A percentile compares a stretch with the other conserved stretches of the same genome.
Evolutionary conservation across 2,113 vertebrate genomes (phyloP).

Genomic region (Platysteira castanea): DNA sequence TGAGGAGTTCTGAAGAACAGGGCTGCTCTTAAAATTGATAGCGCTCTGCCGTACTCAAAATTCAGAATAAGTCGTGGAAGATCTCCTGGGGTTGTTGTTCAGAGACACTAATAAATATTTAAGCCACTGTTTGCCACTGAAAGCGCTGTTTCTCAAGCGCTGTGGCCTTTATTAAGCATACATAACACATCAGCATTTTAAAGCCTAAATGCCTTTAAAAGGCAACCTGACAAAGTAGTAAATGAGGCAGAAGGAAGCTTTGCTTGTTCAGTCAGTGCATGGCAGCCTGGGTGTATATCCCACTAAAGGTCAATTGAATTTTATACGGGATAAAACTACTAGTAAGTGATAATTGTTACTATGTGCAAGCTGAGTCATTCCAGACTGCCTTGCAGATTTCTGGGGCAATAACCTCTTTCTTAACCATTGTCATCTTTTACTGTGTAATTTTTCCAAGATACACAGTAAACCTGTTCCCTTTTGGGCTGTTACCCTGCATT

Average conservation of each 20-base stretch:
- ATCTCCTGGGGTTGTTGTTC: background rate
- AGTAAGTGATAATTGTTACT: background rate
- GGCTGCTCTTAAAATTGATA: background rate
- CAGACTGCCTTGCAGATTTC: background rate
- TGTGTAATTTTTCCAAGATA: background rate
- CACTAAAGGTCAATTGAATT: background rate
- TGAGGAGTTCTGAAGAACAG: background rate
- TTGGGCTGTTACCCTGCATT: background rate
- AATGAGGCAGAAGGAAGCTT: slow-evolving; percentile 4
- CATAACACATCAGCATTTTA: background rate
- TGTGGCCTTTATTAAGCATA: background rate
- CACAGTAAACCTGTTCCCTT: background rate
- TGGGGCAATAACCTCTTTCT: background rate
- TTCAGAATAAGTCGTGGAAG: background rate
- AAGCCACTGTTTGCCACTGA: background rate
- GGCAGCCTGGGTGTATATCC: background rate
- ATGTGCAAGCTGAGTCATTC: background rate
- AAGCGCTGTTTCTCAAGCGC: background rate
- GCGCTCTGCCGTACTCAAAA: background rate
- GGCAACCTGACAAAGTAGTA: background rate
- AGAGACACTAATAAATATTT: slow-evolving; percentile 23
- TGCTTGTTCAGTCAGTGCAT: background rate
- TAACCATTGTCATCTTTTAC: background rate
- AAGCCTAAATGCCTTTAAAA: background rate
- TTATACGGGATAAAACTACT: background rate